phyloP scores from a whole-genome alignment of 2,113 vertebrate species.

The Aix galericulata region DNA sequence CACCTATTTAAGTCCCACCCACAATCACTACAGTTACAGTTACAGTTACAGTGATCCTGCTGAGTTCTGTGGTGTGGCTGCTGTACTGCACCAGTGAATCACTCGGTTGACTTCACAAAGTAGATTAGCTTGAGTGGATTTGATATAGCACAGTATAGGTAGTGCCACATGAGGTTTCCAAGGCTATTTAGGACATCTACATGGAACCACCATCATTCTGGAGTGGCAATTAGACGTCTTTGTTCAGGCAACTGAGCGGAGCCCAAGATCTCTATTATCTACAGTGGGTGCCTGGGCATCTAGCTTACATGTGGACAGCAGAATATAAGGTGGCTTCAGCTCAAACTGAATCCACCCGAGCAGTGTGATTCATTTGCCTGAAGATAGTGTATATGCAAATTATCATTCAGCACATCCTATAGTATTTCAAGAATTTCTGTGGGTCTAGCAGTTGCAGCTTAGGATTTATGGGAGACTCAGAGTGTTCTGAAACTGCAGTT shows the following conservation, averaged over 20 bases:
- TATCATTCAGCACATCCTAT: neutral
- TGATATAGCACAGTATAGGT: neutral
- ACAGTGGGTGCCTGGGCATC: neutral
- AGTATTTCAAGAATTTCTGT: neutral
- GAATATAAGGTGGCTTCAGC: neutral
- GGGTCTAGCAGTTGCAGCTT: neutral
- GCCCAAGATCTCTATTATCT: neutral
- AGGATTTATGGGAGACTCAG: neutral
- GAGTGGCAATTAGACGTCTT: neutral
- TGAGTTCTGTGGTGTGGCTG: accelerated
- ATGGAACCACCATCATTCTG: neutral
- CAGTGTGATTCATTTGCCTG: neutral
- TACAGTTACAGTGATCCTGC: neutral
- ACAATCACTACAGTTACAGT: neutral
- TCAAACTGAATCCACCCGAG: neutral
- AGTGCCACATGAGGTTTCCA: neutral
- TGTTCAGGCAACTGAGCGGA: neutral
- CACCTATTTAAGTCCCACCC: neutral
- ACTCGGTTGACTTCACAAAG: neutral
- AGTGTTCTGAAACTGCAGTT: neutral
- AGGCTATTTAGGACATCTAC: neutral
- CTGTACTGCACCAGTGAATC: neutral
- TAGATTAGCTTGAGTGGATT: neutral
- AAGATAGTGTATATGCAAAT: neutral
- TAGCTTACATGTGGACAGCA: neutral